Conservation (phyloP, 2,888 invertebrate species). For the Drosophila kuntzei region DNA sequence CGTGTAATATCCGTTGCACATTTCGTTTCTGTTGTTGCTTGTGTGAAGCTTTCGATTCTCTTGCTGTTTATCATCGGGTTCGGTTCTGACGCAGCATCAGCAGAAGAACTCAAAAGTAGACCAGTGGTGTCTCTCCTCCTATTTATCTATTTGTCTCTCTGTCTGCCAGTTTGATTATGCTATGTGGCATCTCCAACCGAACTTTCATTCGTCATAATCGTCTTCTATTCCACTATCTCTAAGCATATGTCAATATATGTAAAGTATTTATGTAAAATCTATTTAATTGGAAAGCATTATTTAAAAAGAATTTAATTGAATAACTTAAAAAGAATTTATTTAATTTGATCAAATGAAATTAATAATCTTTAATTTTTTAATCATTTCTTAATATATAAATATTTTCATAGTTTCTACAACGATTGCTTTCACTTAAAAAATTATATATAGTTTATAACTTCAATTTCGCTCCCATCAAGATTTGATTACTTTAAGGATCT, state of each 20-base stretch:
- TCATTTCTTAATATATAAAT: no score
- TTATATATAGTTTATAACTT: no score
- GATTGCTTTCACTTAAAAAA: no score
- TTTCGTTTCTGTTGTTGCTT: slow-evolving; percentile 15
- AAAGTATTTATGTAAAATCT: not conserved
- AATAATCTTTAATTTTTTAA: not conserved
- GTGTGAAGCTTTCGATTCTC: slow-evolving; percentile 28
- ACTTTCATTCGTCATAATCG: slow-evolving; percentile 1
- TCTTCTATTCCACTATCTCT: not conserved
- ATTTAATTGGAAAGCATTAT: not conserved
- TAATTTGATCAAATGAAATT: not conserved
- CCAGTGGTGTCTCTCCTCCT: slow-evolving; percentile 33
- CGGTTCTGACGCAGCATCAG: slow-evolving; percentile 19
- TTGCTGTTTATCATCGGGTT: slow-evolving; percentile 23
- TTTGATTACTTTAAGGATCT: no score
- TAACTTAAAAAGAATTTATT: no score
- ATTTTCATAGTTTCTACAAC: no score
- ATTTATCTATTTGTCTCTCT: slow-evolving; percentile 28
- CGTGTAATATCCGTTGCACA: slow-evolving; percentile 15
- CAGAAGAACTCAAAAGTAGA: slow-evolving; percentile 42
- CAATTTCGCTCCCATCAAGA: no score
- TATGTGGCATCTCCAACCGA: slow-evolving; percentile 9
- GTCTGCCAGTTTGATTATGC: slow-evolving; percentile 30
- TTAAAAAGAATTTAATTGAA: not conserved
- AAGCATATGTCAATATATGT: not conserved